Evolutionary conservation across 2,888 invertebrate species (phyloP), one percentile per base, ranked within the genome.

Genomic region (Lithophane ornitopus): DNA sequence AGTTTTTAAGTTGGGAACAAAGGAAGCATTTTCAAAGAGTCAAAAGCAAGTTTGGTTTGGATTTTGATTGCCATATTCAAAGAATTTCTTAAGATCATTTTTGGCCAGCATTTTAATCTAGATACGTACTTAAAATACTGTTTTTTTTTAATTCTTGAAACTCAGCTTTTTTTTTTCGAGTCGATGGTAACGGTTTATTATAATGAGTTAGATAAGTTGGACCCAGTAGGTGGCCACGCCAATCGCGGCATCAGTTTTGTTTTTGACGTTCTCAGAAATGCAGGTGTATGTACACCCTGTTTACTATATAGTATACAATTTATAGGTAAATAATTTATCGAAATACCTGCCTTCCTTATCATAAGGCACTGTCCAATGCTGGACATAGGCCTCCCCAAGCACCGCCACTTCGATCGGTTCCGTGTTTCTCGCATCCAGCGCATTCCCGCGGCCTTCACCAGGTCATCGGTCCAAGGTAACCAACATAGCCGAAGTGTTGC

Each of bases 1-100:
- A 74, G 22, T 34, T 61, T 74, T 61, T 22, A 78, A 66, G 39
- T 28, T 58, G n/a, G 12, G 22, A 46, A 54, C 63, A 80, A 65
- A 65, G n/a, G 14, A n/a, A 46, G 8, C 34, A 0, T 49, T 44
- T 34, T 34, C 22, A 63, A 78, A 78, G 61, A 56, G n/a, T 41
- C n/a, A 46, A 46, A 70, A 54, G 44, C 14, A 54, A 39, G n/a
- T 63, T 63, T 59, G 4, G 19, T 65, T 65, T 52, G 14, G 28
- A 58, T 19, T 65, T 46, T 70, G 19, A 71, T 41, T 62, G 46
- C 14, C 8, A n/a, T 49, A 41, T 61, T 49, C 14, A 61, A 78
- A 65, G 6, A 19, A n/a, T 28, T 54, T 26, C 16, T 16, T 2
- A 22, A 3, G 11, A 41, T 26, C 0, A 8, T 52, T 39, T 34